Percentiles rank a stretch among this genome's conserved stretches.
Conservation (phyloP, 2,888 invertebrate genomes). For the Caenorhabditis sp. region DNA sequence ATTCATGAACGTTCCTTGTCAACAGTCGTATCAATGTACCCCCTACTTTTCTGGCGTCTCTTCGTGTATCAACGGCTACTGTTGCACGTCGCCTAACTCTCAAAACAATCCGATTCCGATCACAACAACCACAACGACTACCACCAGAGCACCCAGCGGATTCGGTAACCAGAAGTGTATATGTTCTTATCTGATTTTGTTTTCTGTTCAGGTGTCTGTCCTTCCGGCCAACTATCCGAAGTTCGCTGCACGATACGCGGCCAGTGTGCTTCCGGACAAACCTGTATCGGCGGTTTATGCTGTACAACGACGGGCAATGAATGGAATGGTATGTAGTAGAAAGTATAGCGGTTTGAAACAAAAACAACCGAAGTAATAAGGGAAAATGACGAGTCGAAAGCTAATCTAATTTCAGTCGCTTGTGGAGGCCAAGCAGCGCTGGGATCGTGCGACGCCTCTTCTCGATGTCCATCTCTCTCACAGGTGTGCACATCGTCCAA, state of each 20-base stretch:
- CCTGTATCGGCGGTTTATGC: slow-evolving; percentile 81
- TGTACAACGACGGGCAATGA: slow-evolving; percentile 79
- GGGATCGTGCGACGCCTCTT: slow-evolving; percentile 70
- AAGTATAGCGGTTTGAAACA: too few species aligned
- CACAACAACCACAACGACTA: slow-evolving; percentile 28
- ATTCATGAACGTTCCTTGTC: slow-evolving; percentile 75
- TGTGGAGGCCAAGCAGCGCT: slow-evolving; percentile 80
- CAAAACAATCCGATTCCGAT: slow-evolving; percentile 37
- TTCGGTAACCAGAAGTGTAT: slow-evolving; percentile 59
- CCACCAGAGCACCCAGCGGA: slow-evolving; percentile 43
- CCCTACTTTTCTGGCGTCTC: slow-evolving; percentile 74
- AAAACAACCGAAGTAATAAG: too few species aligned
- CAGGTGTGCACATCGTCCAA: slow-evolving; percentile 78
- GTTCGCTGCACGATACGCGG: slow-evolving; percentile 77
- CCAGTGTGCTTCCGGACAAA: slow-evolving; percentile 77
- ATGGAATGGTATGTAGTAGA: slow-evolving; percentile 70
- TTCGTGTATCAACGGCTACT: slow-evolving; percentile 77
- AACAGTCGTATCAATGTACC: slow-evolving; percentile 75
- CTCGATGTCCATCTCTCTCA: slow-evolving; percentile 64
- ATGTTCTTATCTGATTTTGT: not conserved
- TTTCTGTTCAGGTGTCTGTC: slow-evolving; percentile 76
- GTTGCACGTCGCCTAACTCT: slow-evolving; percentile 75
- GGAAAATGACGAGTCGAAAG: too few species aligned
- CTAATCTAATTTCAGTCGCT: slow-evolving; percentile 70
- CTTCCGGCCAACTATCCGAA: slow-evolving; percentile 78